Conservation (phyloP, 2,888 invertebrate genomes). For the Chironomus riparius region DNA sequence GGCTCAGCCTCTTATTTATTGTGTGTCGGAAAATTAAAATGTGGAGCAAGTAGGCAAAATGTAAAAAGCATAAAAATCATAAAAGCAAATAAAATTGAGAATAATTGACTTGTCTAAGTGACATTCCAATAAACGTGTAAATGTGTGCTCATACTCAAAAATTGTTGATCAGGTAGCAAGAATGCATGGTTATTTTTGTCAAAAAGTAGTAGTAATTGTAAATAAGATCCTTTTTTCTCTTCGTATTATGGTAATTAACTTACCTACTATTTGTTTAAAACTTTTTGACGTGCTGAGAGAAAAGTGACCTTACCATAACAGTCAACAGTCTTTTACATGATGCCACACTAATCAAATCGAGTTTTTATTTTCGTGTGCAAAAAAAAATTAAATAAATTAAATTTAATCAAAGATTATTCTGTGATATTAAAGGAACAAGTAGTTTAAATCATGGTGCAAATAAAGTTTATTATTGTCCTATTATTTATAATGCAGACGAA, state of each 20-base stretch:
- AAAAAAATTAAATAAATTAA: neutral
- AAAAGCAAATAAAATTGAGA: neutral
- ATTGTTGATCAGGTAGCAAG: neutral
- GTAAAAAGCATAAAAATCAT: neutral
- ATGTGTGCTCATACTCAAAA: neutral
- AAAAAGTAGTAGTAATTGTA: conserved; percentile 3
- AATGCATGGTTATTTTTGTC: neutral
- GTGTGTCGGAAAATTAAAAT: neutral
- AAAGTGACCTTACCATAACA: neutral
- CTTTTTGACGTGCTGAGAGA: neutral
- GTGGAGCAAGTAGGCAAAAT: neutral
- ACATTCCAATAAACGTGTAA: neutral
- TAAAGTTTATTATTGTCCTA: neutral
- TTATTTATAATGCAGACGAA: neutral
- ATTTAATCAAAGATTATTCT: neutral
- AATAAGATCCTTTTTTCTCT: conserved; percentile 14
- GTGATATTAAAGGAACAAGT: neutral
- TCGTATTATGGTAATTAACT: conserved; percentile 8
- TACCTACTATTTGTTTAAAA: neutral
- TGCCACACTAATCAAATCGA: conserved; percentile 14
- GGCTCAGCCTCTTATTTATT: neutral
- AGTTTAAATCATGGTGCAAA: neutral
- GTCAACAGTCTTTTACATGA: conserved; percentile 8
- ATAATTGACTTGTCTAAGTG: neutral
- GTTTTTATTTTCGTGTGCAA: neutral